phyloP scores from a whole-genome alignment of 2,888 invertebrate species.

The Eupithecia tripunctaria region DNA sequence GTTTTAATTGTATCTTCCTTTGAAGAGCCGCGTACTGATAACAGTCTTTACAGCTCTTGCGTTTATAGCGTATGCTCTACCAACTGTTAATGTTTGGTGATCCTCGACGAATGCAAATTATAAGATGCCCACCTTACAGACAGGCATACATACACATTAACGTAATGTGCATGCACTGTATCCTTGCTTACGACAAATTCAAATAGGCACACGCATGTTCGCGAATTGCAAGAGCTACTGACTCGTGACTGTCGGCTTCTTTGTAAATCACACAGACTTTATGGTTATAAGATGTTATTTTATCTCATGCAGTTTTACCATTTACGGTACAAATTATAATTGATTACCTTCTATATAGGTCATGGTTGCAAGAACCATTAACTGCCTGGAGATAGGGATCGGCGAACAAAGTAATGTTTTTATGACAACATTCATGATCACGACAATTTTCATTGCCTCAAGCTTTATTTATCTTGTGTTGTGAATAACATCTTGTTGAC shows the following conservation, averaged over 20 bases:
- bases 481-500: slow-evolving; percentile 7
- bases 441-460: slow-evolving; percentile 40
- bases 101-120: slow-evolving; percentile 2
- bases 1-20: slow-evolving; percentile 59
- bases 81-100: slow-evolving; percentile 4
- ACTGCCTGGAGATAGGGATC: slow-evolving; percentile 65
- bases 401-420: slow-evolving; percentile 55
- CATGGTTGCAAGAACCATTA: slow-evolving; percentile 60
- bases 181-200: slow-evolving; percentile 24
- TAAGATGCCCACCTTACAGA: background rate
- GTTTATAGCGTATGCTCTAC: background rate
- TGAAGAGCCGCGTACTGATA: slow-evolving; percentile 73
- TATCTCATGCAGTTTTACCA: slow-evolving; percentile 62
- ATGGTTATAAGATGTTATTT: slow-evolving; percentile 52
- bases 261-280: slow-evolving; percentile 50
- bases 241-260: slow-evolving; percentile 35
- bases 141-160: background rate
- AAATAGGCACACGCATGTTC: slow-evolving; percentile 16
- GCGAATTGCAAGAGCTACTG: slow-evolving; percentile 15
- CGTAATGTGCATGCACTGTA: slow-evolving; percentile 6
- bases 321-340: slow-evolving; percentile 70
- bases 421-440: slow-evolving; percentile 45
- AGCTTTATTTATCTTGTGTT: slow-evolving; percentile 34
- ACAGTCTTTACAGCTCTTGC: slow-evolving; percentile 51
- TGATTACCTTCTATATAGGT: slow-evolving; percentile 70